Evolutionary conservation across 2,888 invertebrate species (phyloP), one percentile per base, ranked within the genome.

Genomic region (Gymnocheta viridis): DNA sequence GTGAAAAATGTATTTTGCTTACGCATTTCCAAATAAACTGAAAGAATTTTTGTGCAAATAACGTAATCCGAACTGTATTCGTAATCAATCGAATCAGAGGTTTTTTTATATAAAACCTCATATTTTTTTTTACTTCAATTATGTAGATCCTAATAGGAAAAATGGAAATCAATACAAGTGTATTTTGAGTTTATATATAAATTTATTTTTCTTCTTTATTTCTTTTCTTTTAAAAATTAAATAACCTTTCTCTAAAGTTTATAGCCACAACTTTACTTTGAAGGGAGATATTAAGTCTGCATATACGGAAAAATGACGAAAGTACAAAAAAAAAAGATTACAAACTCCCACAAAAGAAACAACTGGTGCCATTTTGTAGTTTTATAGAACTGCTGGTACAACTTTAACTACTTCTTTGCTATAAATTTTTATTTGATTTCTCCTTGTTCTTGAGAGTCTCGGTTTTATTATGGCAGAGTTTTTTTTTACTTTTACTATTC

Each of bases 381-480:
- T n/a, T 17, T 29, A 0, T 70, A 7, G 0, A 56, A 24, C 35
- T 60, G 10, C 24, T 60, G 32, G 17, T 56, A 56, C 17, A 66
- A 66, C 17, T 47, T 41, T 22, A 67, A 67, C 27, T 54, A 44
- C 56, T 56, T 38, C 29, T 54, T 24, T 54, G 24, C 19, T 19
- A 32, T 22, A 41, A 22, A 2, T 72, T 70, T 44, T 27, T 9
- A 44, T 41, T 70, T 70, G 19, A 19, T 62, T 73, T 73, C 49
- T 73, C 60, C 47, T 73, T 49, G 27, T 62, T 49, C 49, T 62
- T 62, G 22, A 32, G 12, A 64, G 24, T 44, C 17, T 44, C 10
- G 7, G 0, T 41, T 54, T 41, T 41, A 14, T 51, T 41, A 54
- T 14, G 41, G 64, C 29, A 44, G 24, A 64, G 10, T 64, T 51